These are phyloP conservation scores for Rhynchopsitta pachyrhyncha DNA, from an alignment of 2,113 vertebrate species.

Conservation along the genomic window DNA sequence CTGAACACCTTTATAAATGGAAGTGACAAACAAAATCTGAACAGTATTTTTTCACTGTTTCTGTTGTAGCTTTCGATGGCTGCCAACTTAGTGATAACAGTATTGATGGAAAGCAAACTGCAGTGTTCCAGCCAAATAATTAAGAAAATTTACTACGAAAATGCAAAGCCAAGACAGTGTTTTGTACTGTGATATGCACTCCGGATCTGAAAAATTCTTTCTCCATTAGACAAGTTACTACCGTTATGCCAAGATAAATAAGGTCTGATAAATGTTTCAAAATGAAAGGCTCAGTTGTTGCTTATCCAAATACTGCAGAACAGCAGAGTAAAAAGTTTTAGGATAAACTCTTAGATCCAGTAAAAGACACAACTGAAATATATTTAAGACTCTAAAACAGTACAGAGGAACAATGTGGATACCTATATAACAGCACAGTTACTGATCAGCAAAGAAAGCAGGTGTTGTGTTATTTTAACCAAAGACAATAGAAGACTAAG, in stretches of 20 bases:
- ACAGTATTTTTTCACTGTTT: not conserved
- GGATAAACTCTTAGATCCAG: not conserved
- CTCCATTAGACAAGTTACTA: not conserved
- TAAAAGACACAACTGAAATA: not conserved
- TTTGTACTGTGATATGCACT: not conserved
- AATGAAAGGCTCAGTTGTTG: not conserved
- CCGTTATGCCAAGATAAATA: constrained; percentile 26
- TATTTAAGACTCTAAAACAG: not conserved
- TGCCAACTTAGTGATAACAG: not conserved
- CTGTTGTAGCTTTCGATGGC: not conserved
- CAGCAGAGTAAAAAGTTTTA: not conserved
- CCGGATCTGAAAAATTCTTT: not conserved
- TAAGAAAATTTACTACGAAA: not conserved
- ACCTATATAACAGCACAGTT: not conserved
- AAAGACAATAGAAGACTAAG: not conserved
- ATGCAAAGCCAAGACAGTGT: not conserved
- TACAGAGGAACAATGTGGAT: not conserved
- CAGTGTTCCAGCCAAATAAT: not conserved
- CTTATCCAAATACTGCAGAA: not conserved
- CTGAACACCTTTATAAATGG: not conserved
- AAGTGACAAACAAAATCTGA: not conserved
- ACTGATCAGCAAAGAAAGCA: not conserved
- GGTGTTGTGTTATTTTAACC: not conserved
- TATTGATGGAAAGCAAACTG: not conserved
- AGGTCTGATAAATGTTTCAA: not conserved